Evolutionary conservation across 2,888 invertebrate species (phyloP), one percentile per base, ranked within the genome.

Genomic region (Sminthurides aquaticus): DNA sequence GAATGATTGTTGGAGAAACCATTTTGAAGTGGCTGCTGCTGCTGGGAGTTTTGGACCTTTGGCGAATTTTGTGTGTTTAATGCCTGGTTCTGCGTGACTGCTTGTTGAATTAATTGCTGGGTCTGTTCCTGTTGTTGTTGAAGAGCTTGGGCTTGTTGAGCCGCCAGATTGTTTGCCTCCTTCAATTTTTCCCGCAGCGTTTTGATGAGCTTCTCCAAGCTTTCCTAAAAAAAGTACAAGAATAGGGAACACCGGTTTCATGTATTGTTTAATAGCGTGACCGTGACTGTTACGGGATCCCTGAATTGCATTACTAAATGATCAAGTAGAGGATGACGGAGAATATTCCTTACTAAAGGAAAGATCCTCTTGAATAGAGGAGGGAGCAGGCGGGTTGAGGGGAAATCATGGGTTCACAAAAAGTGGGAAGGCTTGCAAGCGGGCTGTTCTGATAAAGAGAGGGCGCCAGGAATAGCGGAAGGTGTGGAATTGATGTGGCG

Each of bases 141-240:
- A 5, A 34, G 43, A 34, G 43, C 43, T 11, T 11, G 43, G 15
- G 20, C 26, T 60, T 26, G 49, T 28, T 58, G 63, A 26, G 24
- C 26, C 3, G 57, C 27, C 20, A 49, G 57, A 49, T 63, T 57
- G 24, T 57, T 57, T 2, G 63, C 57, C 52, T 63, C 63, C 49
- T 63, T 63, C 22, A 63, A 57, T 27, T 63, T 63, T 49, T 63
- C 63, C n/a, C 63, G 25, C 22, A 63, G 25, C 8, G 63, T 57
- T 49, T 63, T 63, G 29, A 63, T 63, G n/a, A 63, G 57, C 25
- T 63, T 63, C 57, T 63, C 63, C 49, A 63, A 57, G 18, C 57
- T 63, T 49, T 63, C 63, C 63, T 63, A 43, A 26, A 27, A 22
- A 58, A 20, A 43, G 11, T 20, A 58, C 8, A 58, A 34, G 15